Conservation (phyloP, 1,140 invertebrate species). For the Atta cephalotes region DNA sequence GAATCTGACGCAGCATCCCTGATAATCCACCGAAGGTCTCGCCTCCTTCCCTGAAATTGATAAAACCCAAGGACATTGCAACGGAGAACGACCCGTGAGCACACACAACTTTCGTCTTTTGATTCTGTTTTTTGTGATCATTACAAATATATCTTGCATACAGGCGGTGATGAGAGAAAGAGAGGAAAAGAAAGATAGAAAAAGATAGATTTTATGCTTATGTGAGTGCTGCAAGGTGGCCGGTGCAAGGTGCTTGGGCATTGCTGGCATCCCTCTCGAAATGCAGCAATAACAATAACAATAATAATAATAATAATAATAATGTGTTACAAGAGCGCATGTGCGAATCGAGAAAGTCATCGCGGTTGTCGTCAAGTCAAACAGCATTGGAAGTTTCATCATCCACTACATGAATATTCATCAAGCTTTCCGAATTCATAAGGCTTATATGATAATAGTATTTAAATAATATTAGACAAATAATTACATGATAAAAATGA, state of each 20-base stretch:
- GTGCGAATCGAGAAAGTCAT: slow-evolving; percentile 68
- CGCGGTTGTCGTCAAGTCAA: slow-evolving; percentile 67
- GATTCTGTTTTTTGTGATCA: slow-evolving; percentile 56
- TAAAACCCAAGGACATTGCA: slow-evolving; percentile 84
- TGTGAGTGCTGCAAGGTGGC: slow-evolving; percentile 79
- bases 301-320: slow-evolving; percentile 5
- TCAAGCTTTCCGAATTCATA: slow-evolving; percentile 53
- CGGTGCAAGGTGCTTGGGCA: slow-evolving; percentile 83
- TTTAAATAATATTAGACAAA: not conserved
- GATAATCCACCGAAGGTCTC: slow-evolving; percentile 85
- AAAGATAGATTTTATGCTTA: slow-evolving; percentile 64
- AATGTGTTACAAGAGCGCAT: slow-evolving; percentile 57
- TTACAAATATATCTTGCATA: slow-evolving; percentile 64
- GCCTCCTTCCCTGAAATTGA: slow-evolving; percentile 84
- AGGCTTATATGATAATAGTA: slow-evolving; percentile 30
- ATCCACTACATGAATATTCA: slow-evolving; percentile 26
- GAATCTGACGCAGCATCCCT: slow-evolving; percentile 85
- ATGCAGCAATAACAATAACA: slow-evolving; percentile 37
- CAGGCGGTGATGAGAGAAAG: slow-evolving; percentile 50
- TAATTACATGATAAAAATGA: not conserved
- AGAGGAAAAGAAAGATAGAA: slow-evolving; percentile 8
- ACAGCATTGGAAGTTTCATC: slow-evolving; percentile 34
- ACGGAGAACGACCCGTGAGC: slow-evolving; percentile 61
- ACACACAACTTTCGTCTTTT: slow-evolving; percentile 58
- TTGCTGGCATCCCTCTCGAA: slow-evolving; percentile 71